These are phyloP conservation scores for Cheilosia vulpina DNA, from an alignment of 2,888 invertebrate species.

Conservation along the genomic window DNA sequence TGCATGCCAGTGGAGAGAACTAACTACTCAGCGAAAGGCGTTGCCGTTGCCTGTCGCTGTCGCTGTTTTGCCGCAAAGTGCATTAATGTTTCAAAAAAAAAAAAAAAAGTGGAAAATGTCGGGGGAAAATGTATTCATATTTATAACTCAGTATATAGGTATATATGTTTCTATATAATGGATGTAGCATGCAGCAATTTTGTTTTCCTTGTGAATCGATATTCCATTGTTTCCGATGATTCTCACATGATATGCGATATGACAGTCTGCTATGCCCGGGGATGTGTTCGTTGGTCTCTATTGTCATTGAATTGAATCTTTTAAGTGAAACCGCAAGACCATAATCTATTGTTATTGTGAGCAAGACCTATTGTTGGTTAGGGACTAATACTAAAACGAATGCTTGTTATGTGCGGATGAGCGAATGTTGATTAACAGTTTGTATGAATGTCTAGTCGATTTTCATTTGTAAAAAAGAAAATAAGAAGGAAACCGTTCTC, in stretches of 20 bases:
- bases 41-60: conserved; percentile 31
- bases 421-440: no score
- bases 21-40: conserved; percentile 54
- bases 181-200: conserved; percentile 37
- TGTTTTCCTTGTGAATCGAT: conserved; percentile 58
- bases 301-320: conserved; percentile 49
- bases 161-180: no score
- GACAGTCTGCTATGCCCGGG: conserved; percentile 21
- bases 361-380: conserved; percentile 40
- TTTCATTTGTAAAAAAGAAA: no score
- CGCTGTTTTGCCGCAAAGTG: conserved; percentile 15
- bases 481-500: no score
- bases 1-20: conserved; percentile 37
- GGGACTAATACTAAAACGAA: conserved; percentile 3
- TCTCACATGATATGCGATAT: conserved; percentile 51
- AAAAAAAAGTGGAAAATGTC: conserved; percentile 24
- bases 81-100: conserved; percentile 23
- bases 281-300: conserved; percentile 34
- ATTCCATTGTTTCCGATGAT: conserved; percentile 62
- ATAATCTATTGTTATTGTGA: conserved; percentile 54
- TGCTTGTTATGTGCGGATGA: conserved; percentile 8
- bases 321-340: conserved; percentile 50
- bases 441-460: no score
- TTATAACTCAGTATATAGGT: not conserved
- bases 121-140: conserved; percentile 20